These are phyloP conservation scores for Diploscapter pachys DNA, from an alignment of 1,140 invertebrate genomes.

Conservation along the genomic window DNA sequence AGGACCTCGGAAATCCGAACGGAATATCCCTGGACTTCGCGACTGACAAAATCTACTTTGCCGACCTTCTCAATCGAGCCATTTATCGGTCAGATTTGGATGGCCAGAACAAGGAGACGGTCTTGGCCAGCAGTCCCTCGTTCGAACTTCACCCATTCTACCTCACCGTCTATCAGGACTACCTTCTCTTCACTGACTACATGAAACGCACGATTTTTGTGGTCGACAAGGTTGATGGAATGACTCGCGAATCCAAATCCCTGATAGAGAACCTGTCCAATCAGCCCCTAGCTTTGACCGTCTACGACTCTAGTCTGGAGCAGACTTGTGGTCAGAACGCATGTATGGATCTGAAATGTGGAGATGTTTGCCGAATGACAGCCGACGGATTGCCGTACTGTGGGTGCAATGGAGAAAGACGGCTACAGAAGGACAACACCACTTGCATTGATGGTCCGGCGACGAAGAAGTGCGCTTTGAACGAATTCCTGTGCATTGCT, in stretches of 20 bases:
- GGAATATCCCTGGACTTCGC: slow-evolving; percentile 17
- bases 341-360: slow-evolving; percentile 32
- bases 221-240: slow-evolving; percentile 75
- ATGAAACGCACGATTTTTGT: slow-evolving; percentile 72
- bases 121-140: slow-evolving; percentile 63
- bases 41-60: slow-evolving; percentile 14
- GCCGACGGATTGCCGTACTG: slow-evolving; percentile 28
- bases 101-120: slow-evolving; percentile 12
- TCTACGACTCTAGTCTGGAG: neutral
- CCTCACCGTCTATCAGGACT: slow-evolving; percentile 73
- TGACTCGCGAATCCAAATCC: slow-evolving; percentile 67
- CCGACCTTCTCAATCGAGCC: slow-evolving; percentile 10
- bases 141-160: slow-evolving; percentile 79
- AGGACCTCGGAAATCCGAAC: slow-evolving; percentile 13
- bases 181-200: slow-evolving; percentile 81
- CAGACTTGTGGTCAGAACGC: slow-evolving; percentile 42
- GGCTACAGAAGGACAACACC: slow-evolving; percentile 18
- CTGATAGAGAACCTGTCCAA: no score
- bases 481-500: slow-evolving; percentile 64
- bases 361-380: slow-evolving; percentile 31
- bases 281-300: no score
- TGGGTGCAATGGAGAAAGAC: slow-evolving; percentile 32
- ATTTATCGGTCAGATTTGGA: slow-evolving; percentile 14
- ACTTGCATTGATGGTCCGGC: slow-evolving; percentile 20
- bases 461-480: slow-evolving; percentile 38